Evolutionary conservation across 2,113 vertebrate genomes (phyloP), one percentile per base, ranked within the genome.

Genomic region (Cheirogaleus medius): DNA sequence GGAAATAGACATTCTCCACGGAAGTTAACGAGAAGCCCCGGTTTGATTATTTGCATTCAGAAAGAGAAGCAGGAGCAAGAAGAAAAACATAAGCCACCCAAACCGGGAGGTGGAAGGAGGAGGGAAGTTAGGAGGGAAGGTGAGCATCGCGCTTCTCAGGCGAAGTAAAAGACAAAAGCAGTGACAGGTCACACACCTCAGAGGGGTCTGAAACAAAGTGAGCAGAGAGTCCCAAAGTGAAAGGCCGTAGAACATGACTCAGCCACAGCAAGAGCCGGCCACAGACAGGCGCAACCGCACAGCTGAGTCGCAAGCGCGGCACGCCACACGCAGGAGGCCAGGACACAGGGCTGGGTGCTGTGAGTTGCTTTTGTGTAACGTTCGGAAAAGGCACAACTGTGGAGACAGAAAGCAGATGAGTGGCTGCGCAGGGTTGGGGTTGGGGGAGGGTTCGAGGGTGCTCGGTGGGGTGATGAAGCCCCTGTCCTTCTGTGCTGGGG

Each of bases 241-340:
- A 60, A 12, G 73, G 21, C 29, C 23, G 10, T 17, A 32, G 32
- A 68, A 6, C 8, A 52, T 3, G 17, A 18, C 12, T 6, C 9
- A 10, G 23, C 37, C 20, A 21, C 20, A 20, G 54, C 20, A 56
- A 34, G 42, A n/a, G n/a, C 32, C 85, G 13, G 49, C n/a, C 21
- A 1, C 37, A 8, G 49, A 47, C 58, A 37, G 5, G 3, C 17
- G 23, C 20, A 4, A 37, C 12, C 6, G 25, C 54, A 56, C 54
- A 10, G 3, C n/a, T 52, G 20, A 58, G 27, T 10, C 0, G 1
- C 13, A 37, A 74, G 52, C 1, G 4, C 1, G 0, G 6, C 0
- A 21, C 0, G 5, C 1, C 10, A 4, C 3, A 5, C 8, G 4
- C 11, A 34, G 27, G 54, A 17, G 27, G 78, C 9, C 18, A 11